A percentile compares a stretch with the other conserved stretches of the same genome.
Conservation (phyloP, 2,888 invertebrate genomes). For the Ceraclea dissimilis region DNA sequence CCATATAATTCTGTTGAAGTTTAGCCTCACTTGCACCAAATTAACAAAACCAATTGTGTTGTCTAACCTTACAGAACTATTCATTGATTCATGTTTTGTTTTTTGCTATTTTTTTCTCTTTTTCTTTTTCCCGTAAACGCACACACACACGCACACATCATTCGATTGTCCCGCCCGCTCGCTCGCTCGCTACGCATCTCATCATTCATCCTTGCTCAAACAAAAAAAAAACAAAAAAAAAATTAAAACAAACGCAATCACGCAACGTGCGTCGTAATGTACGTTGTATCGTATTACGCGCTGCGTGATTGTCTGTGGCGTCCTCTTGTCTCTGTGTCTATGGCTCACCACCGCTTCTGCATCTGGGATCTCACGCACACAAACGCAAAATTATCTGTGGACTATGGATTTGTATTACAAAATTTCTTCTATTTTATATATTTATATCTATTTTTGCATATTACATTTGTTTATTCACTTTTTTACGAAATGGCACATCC, state of each 20-base stretch:
- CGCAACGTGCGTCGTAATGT: not conserved
- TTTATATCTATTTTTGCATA: slow-evolving; percentile 29
- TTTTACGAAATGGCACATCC: not conserved
- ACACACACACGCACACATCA: not conserved
- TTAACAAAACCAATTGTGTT: not conserved
- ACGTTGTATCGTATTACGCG: no score
- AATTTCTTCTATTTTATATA: slow-evolving; percentile 29
- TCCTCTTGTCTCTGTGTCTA: slow-evolving; percentile 6
- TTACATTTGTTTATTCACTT: slow-evolving; percentile 3
- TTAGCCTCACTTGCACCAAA: no score
- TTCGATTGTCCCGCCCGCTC: slow-evolving; percentile 4
- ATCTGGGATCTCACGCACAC: not conserved
- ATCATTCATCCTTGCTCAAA: slow-evolving; percentile 6
- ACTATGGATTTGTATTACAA: slow-evolving; percentile 25
- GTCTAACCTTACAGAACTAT: not conserved
- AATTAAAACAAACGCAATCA: slow-evolving; percentile 18
- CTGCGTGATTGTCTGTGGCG: not conserved
- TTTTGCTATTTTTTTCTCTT: not conserved
- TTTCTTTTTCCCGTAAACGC: slow-evolving; percentile 2
- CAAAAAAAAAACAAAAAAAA: slow-evolving; percentile 8
- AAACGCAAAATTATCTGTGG: slow-evolving; percentile 14
- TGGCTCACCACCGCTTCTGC: slow-evolving; percentile 17
- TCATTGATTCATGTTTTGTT: not conserved
- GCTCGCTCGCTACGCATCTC: slow-evolving; percentile 17
- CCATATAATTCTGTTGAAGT: no score